phyloP scores from a whole-genome alignment of 2,113 vertebrate genomes.

The Rhea americana region DNA sequence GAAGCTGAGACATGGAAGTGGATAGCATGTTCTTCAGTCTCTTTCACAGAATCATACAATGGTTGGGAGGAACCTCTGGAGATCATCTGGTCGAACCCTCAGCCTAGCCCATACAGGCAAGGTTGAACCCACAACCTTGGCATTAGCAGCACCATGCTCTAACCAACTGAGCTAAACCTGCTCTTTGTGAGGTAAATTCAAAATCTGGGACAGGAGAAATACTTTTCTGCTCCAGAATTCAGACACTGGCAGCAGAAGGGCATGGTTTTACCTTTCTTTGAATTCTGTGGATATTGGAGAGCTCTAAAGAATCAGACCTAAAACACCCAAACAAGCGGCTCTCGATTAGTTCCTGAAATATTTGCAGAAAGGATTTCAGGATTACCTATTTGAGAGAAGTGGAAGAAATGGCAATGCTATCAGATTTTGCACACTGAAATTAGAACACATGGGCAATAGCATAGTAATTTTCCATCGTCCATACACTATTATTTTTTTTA shows the following conservation, averaged over 20 bases:
- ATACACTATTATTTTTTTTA: neutral
- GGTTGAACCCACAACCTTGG: too few relatives aligned
- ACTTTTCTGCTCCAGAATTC: neutral
- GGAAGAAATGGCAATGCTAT: neutral
- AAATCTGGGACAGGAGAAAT: neutral
- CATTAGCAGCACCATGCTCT: too few relatives aligned
- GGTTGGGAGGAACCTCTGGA: too few relatives aligned
- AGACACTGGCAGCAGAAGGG: neutral
- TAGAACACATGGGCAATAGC: neutral
- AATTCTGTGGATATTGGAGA: neutral
- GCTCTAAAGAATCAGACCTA: neutral
- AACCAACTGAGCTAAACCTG: too few relatives aligned
- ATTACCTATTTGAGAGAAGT: neutral
- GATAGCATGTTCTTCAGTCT: rapidly evolving
- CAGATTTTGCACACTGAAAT: neutral
- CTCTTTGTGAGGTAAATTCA: neutral
- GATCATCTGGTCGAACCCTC: too few relatives aligned
- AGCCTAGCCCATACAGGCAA: too few relatives aligned
- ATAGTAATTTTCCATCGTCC: neutral
- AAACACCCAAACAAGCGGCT: neutral
- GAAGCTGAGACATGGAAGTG: neutral
- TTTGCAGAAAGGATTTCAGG: neutral
- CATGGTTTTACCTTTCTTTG: neutral
- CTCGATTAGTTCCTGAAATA: neutral
- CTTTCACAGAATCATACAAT: too few relatives aligned